Base-by-base conservation (phyloP, 1,140 invertebrate genomes). In the Drosophila sturtevanti region DNA sequence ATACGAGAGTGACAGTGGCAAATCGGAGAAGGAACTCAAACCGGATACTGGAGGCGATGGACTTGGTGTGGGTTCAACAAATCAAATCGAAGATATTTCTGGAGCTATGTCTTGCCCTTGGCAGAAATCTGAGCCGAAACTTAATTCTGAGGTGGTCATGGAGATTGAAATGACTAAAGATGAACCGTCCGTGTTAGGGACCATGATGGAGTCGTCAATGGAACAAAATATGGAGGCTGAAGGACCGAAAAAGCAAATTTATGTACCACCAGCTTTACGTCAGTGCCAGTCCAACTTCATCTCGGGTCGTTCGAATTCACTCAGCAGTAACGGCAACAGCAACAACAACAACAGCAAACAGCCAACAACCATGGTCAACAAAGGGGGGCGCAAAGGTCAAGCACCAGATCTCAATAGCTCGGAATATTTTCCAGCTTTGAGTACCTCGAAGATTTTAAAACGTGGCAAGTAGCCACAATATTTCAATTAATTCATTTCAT, bases 231-330 rank as follows among this genome's bases (percentile, higher is more conserved):
- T 18, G 2, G 16, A 44, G 16, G 10, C 21, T 18, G 41, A 21
- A 22, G 18, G 41, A 54, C 4, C 0, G 4, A 78, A 86, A 11
- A 59, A 52, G 2, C 27, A 64, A 16, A 55, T 87, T 6, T 86
- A 86, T 54, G 59, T 86, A 31, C 82, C 82, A 10, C 82, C 82
- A 22, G 82, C 82, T 60, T 55, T 86, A n/a, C 82, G 82, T n/a
- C 73, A 87, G 10, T 81, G 63, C 51, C 81, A 86, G 27, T 55
- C 61, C 18, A 82, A 81, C 1, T 51, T 27, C 2, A 70, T 41
- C 52, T 52, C 37, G 4, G 70, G 68, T 14, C 41, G 61, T 10
- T 11, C 9, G 10, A 48, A 61, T 31, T 22, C 12, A 6, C 37
- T 37, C 0, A 18, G 41, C 41, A 48, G 16, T 6, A 41, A 27